Conservation (phyloP, 2,888 invertebrate species). For the Exocentrus adspersus region DNA sequence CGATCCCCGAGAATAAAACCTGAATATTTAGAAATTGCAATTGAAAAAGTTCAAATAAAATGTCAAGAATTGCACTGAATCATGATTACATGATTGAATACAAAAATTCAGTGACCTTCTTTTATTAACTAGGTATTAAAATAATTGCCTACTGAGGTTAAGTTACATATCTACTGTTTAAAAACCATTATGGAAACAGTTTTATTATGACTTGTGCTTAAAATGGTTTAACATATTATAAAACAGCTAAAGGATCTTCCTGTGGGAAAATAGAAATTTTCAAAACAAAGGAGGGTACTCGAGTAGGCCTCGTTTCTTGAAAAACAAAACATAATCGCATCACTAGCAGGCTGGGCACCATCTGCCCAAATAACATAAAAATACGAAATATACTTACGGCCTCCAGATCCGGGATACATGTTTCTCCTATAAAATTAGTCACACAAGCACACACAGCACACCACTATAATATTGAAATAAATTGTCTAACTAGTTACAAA, state of each 20-base stretch:
- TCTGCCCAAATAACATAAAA: neutral
- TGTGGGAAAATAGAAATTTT: conserved; percentile 28
- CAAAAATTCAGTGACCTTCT: conserved; percentile 54
- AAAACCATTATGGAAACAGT: neutral
- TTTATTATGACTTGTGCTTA: neutral
- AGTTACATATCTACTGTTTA: conserved; percentile 9
- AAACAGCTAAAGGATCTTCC: too few relatives aligned
- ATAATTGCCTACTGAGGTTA: conserved; percentile 40
- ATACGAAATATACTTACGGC: conserved; percentile 57
- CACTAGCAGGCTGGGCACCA: conserved; percentile 18
- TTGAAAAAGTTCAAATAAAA: too few relatives aligned
- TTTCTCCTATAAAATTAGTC: conserved; percentile 56
- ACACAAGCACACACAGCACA: conserved; percentile 62
- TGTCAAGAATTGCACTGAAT: too few relatives aligned
- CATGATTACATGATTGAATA: conserved; percentile 27
- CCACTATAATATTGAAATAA: conserved; percentile 57
- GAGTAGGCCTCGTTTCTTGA: conserved; percentile 39
- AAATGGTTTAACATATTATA: too few relatives aligned
- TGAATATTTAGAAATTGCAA: too few relatives aligned
- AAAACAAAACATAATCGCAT: conserved; percentile 39
- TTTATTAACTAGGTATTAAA: conserved; percentile 33
- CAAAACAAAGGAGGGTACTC: conserved; percentile 40
- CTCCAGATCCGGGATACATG: conserved; percentile 62
- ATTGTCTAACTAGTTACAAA: conserved; percentile 58
- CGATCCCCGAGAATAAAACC: too few relatives aligned